A percentile compares a stretch with the other conserved stretches of the same genome.
Evolutionary conservation across 2,888 invertebrate species (phyloP).

Genomic region (Eilema sororculum): DNA sequence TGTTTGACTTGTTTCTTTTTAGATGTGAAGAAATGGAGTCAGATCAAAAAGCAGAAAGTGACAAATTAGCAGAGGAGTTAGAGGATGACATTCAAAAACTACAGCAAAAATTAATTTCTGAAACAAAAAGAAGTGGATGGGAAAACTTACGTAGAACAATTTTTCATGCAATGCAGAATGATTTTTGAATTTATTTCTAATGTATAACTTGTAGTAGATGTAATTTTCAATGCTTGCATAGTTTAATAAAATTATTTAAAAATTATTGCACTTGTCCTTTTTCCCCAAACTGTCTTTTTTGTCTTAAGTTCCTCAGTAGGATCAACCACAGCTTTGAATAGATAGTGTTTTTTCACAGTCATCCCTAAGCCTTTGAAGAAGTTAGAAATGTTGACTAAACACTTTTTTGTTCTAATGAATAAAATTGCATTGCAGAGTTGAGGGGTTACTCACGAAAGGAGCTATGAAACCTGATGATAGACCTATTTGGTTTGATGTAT

Average conservation of each 20-base stretch:
- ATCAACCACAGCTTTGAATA: not conserved
- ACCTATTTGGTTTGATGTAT: conserved; percentile 97
- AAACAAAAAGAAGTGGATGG: conserved; percentile 75
- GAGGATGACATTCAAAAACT: conserved; percentile 73
- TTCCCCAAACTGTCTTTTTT: not conserved
- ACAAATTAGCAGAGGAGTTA: conserved; percentile 71
- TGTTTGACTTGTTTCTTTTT: too few species aligned
- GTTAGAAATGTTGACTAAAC: not conserved
- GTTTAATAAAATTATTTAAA: conserved; percentile 23
- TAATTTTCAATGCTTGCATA: not conserved
- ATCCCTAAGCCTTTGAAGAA: not conserved
- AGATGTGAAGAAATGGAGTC: conserved; percentile 74
- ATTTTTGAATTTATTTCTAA: conserved; percentile 54
- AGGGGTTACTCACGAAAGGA: conserved; percentile 92
- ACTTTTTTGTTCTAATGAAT: not conserved
- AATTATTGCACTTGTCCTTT: not conserved
- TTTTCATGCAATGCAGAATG: conserved; percentile 76
- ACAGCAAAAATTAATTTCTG: conserved; percentile 72
- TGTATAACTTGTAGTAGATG: not conserved
- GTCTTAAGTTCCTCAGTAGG: not conserved
- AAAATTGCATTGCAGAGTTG: conserved; percentile 84
- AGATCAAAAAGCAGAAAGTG: conserved; percentile 66
- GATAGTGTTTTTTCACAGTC: not conserved
- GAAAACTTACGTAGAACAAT: conserved; percentile 72
- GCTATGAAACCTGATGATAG: conserved; percentile 93